These are phyloP conservation scores for Oophaga pumilio DNA, from an alignment of 2,113 vertebrate genomes.

Conservation along the genomic window DNA sequence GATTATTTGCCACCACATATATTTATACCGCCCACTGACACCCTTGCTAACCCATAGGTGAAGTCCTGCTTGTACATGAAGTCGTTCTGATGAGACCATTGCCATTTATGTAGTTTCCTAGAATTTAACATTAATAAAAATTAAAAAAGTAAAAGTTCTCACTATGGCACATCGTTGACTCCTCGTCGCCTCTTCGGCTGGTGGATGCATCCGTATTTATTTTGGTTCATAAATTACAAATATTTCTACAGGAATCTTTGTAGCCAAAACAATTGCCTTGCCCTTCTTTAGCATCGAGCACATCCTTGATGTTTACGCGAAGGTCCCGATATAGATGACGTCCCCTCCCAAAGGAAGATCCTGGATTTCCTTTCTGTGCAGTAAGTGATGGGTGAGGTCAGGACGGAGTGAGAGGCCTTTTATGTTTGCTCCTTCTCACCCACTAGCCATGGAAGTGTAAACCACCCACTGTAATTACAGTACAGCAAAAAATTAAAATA, in stretches of 20 bases:
- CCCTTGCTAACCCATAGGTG: too few species aligned
- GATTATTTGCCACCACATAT: too few species aligned
- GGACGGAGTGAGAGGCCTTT: background rate
- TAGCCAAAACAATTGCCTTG: background rate
- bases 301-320: conserved; percentile 34
- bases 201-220: background rate
- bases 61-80: too few species aligned
- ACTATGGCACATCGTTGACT: background rate
- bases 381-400: conserved; percentile 45
- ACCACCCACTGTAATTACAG: background rate
- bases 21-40: too few species aligned
- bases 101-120: too few species aligned
- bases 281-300: conserved; percentile 25
- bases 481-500: background rate
- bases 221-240: background rate
- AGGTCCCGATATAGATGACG: conserved; percentile 31
- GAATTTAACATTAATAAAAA: background rate
- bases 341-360: conserved; percentile 46
- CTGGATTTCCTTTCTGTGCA: conserved; percentile 17
- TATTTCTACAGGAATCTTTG: background rate
- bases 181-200: too few species aligned
- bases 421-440: background rate
- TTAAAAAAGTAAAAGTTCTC: background rate
- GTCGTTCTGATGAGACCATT: too few species aligned
- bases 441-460: background rate